Base-by-base conservation (phyloP, 2,888 invertebrate genomes). In the Onthophagus sagittarius region DNA sequence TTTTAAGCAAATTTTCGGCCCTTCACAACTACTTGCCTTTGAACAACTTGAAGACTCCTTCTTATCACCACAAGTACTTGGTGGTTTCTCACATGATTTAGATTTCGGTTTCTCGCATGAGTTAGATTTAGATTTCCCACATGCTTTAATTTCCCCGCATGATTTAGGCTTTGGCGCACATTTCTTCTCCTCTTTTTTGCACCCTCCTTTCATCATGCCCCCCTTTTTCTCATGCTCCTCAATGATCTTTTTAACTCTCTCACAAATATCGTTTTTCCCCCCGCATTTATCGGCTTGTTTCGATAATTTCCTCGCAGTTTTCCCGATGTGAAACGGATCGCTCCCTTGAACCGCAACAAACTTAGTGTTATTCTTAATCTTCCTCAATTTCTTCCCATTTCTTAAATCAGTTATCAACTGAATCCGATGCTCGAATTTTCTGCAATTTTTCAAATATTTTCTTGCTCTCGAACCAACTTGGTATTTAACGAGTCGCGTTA, bases 351-450 rank as follows among this genome's bases (percentile, higher is more conserved):
- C 70, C 69, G 15, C n/a, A n/a, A n/a, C n/a, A n/a, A n/a, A n/a
- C n/a, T n/a, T 67, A 39, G 0, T 32, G 53, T 0, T 69, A 63
- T 0, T 62, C 31, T 33, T 73, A 31, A n/a, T 70, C 62, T 15
- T 71, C 64, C 15, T 71, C 63, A 23, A 63, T 23, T 71, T 63
- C 63, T 70, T 70, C 11, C 15, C 32, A 39, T 70, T 70, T 15
- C 15, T 65, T 11, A 31, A 13, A 15, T 65, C 65, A 0, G 65
- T 65, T 13, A 65, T 65, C 5, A 15, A 15, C 6, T 11, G 11
- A 15, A 65, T 11, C 9, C 65, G 23, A 15, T 65, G 15, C 11
- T 15, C 65, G 13, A 65, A 23, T 14, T 14, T 15, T 15, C 2
- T 0, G 11, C 11, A 15, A 15, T 65, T 31, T 1, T 23, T 23